Conservation (phyloP, 2,888 invertebrate species). For the Ceramica pisi region DNA sequence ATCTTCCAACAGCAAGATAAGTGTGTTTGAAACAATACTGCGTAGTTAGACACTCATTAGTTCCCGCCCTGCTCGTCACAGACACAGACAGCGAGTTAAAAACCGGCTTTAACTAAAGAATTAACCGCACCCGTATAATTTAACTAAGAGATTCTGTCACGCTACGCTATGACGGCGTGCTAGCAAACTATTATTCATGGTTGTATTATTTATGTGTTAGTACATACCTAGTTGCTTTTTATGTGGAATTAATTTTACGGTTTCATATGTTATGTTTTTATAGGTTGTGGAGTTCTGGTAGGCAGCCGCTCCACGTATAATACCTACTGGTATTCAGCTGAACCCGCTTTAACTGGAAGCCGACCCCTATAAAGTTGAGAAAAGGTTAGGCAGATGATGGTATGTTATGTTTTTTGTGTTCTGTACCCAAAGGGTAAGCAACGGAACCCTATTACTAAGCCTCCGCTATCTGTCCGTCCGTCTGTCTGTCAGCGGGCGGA, state of each 20-base stretch:
- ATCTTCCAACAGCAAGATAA: neutral
- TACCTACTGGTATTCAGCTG: too few relatives aligned
- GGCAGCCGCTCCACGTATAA: too few relatives aligned
- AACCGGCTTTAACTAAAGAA: conserved; percentile 53
- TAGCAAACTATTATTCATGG: conserved; percentile 32
- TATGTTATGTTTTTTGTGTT: too few relatives aligned
- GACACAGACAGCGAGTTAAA: conserved; percentile 39
- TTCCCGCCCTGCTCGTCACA: conserved; percentile 31
- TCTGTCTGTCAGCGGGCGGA: too few relatives aligned
- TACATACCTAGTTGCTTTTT: conserved; percentile 22
- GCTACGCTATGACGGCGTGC: conserved; percentile 50
- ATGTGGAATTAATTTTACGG: conserved; percentile 23
- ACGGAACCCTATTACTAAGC: too few relatives aligned
- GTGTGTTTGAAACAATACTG: neutral
- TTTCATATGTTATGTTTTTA: neutral
- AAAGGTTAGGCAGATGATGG: too few relatives aligned
- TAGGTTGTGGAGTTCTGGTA: too few relatives aligned
- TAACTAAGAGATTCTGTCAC: conserved; percentile 67
- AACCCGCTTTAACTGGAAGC: too few relatives aligned
- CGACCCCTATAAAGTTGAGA: too few relatives aligned
- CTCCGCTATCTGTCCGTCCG: too few relatives aligned
- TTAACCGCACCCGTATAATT: conserved; percentile 64
- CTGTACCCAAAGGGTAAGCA: too few relatives aligned
- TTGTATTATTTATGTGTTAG: conserved; percentile 37
- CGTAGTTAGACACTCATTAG: conserved; percentile 23